These are phyloP conservation scores for Crax fasciolata DNA, from an alignment of 2,797 vertebrate species.

Conservation along the genomic window DNA sequence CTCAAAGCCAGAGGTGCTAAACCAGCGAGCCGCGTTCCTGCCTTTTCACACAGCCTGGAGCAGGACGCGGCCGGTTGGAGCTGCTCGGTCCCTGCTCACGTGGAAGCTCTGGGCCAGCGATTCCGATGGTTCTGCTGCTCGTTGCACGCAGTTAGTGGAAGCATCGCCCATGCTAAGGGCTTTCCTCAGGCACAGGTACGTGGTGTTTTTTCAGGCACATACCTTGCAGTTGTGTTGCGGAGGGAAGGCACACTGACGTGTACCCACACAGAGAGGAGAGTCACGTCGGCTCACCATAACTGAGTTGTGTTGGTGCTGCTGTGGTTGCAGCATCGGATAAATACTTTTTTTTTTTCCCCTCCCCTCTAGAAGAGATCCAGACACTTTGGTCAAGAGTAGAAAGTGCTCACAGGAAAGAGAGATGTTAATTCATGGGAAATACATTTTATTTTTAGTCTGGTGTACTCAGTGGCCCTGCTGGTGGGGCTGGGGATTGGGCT, in stretches of 20 bases:
- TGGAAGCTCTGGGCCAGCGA: not conserved
- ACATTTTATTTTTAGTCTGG: not conserved
- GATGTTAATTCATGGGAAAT: not conserved
- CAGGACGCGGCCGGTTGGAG: not conserved
- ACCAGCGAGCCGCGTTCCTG: not conserved
- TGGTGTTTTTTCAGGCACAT: too few relatives aligned
- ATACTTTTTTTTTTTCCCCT: not conserved
- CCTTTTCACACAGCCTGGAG: constrained; percentile 47
- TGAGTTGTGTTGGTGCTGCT: not conserved
- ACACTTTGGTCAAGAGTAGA: not conserved
- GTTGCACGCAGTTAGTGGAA: not conserved
- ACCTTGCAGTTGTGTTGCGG: not conserved
- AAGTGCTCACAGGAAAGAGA: not conserved
- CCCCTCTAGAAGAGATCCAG: not conserved
- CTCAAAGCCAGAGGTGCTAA: constrained; percentile 31
- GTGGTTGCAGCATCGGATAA: not conserved
- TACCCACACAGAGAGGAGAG: not conserved
- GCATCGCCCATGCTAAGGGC: not conserved
- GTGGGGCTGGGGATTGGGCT: not conserved
- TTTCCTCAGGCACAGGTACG: not conserved
- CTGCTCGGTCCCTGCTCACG: not conserved
- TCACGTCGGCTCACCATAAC: not conserved
- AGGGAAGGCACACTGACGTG: not conserved
- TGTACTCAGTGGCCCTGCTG: too few relatives aligned
- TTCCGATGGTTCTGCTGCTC: not conserved